Evolutionary conservation across 2,797 vertebrate species (phyloP).

Genomic region (Pachyuromys duprasi): DNA sequence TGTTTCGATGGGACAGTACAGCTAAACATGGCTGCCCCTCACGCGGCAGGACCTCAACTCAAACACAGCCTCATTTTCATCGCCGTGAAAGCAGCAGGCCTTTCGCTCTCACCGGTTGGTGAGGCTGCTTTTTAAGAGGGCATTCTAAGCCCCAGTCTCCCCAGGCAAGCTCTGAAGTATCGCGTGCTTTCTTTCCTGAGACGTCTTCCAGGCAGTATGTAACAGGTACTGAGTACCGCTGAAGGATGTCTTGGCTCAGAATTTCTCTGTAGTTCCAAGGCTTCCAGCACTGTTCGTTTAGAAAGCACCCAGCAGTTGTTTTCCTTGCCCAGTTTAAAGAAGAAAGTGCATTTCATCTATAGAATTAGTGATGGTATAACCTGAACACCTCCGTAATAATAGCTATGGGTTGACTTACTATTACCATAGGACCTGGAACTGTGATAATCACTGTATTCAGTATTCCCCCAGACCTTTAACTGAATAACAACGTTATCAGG

Average conservation of each 20-base stretch:
- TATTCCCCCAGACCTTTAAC: not conserved
- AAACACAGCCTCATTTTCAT: not conserved
- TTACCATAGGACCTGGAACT: not conserved
- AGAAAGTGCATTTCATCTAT: conserved; percentile 1
- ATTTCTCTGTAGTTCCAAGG: conserved; percentile 5
- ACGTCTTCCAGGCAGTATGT: not conserved
- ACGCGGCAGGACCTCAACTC: not conserved
- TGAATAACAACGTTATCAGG: not conserved
- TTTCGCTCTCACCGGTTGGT: not conserved
- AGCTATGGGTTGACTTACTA: conserved; percentile 23
- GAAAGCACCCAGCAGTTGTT: not conserved
- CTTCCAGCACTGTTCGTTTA: not conserved
- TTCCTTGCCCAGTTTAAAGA: conserved; percentile 6
- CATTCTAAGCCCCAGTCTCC: not conserved
- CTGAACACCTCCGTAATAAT: conserved; percentile 17
- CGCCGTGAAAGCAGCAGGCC: not conserved
- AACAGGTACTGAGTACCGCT: conserved; percentile 29
- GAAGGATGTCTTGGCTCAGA: conserved; percentile 45
- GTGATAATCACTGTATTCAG: conserved; percentile 16
- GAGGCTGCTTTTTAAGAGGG: conserved; percentile 38
- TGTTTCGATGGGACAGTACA: conserved; percentile 17
- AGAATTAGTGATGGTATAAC: conserved; percentile 20
- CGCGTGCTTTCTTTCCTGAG: conserved; percentile 57
- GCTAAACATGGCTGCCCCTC: not conserved
- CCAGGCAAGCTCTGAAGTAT: not conserved